Evolutionary conservation across 2,113 vertebrate species (phyloP).

Genomic region (Oreocharis arfaki): DNA sequence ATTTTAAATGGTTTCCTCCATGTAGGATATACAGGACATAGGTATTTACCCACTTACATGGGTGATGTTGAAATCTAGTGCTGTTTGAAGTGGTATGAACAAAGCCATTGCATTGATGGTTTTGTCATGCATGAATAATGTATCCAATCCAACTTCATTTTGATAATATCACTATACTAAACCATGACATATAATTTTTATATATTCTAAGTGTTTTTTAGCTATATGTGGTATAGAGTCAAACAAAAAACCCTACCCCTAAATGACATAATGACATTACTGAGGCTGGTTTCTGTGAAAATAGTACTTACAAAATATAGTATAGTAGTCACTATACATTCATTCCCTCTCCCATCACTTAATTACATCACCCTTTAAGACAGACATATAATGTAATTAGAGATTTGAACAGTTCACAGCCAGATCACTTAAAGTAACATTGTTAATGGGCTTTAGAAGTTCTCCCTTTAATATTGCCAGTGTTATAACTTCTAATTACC

Average conservation of each 20-base stretch:
- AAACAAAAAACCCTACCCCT: background rate
- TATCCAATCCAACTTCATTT: background rate
- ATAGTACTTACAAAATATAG: slow-evolving; percentile 60
- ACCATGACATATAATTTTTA: background rate
- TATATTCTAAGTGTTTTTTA: slow-evolving; percentile 20
- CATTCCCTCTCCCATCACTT: slow-evolving; percentile 84
- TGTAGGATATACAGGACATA: background rate
- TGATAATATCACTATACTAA: background rate
- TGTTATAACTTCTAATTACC: slow-evolving; percentile 94
- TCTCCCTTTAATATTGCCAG: slow-evolving; percentile 84
- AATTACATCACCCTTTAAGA: slow-evolving; percentile 93
- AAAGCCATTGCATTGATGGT: background rate
- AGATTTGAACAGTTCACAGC: slow-evolving; percentile 94
- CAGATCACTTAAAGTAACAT: slow-evolving; percentile 95
- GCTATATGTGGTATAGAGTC: background rate
- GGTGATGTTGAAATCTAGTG: background rate
- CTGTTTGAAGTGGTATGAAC: background rate
- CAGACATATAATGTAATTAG: slow-evolving; percentile 92
- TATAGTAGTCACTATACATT: slow-evolving; percentile 62
- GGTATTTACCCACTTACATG: background rate
- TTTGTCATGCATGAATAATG: background rate
- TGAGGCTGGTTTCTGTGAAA: slow-evolving; percentile 56
- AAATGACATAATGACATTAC: slow-evolving; percentile 46
- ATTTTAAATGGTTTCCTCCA: background rate
- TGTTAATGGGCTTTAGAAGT: slow-evolving; percentile 91